Base-by-base conservation (phyloP, 92 coral and sea anemone genomes). In the Epizoanthus stellaris region DNA sequence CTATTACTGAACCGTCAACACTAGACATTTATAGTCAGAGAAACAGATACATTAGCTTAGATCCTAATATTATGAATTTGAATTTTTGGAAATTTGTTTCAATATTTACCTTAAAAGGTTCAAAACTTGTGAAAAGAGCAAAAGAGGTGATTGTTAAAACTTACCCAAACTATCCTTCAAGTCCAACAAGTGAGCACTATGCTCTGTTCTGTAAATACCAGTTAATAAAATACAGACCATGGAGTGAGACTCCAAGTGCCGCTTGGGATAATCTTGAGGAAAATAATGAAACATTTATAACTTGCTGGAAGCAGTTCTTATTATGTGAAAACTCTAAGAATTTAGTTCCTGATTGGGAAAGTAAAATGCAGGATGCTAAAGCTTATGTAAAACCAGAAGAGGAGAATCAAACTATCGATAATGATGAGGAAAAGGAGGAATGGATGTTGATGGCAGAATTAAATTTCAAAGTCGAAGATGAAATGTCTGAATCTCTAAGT, bases 221-320 rank as follows among this genome's bases (percentile, higher is more conserved):
- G 72, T 67, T 85, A 66, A 10, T 85, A 39, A 85, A 85, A 66
- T 75, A 85, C 76, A 85, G 76, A 85, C 89, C 66, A 3, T 86
- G 77, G 80, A 70, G 71, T 30, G 43, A 63, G 23, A 58, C 59
- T 36, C 85, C 66, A 76, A 52, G 68, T 49, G 61, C 39, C 36
- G 85, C 85, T 69, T 86, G 80, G 89, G 61, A 86, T 59, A 67
- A 77, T 68, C 85, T 79, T 68, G 85, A 77, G 56, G 70, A 86
- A 70, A 42, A 54, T 6, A 59, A 83, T 77, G 85, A 86, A 21
- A 61, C 80, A 52, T 86, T 65, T 53, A 86, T 64, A 77, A 58
- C 89, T 76, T 77, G 70, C 68, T 77, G 85, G 80, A 66, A 64
- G 65, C 60, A 77, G 7, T 86, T 77, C 45, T 77, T 77, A 75